Evolutionary conservation across 1,140 invertebrate genomes (phyloP).

Genomic region (Lethrus apterus): DNA sequence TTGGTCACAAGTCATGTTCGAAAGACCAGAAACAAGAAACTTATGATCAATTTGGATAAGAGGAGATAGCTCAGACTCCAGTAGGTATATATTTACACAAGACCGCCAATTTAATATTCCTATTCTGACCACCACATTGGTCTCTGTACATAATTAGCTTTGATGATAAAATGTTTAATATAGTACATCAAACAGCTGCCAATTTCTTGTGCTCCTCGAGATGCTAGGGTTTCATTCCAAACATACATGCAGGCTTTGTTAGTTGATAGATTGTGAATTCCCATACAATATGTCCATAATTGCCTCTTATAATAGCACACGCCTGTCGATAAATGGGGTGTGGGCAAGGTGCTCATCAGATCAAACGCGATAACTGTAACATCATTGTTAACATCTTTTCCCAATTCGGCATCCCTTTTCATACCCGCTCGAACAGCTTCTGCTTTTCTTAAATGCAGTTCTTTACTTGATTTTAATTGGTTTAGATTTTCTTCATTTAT

Average conservation of each 20-base stretch:
- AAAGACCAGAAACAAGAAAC: not conserved
- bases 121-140: too few relatives aligned
- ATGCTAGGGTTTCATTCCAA: conserved; percentile 5
- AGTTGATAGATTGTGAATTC: not conserved
- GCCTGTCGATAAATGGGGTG: conserved; percentile 12
- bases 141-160: too few relatives aligned
- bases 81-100: too few relatives aligned
- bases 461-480: not conserved
- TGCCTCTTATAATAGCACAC: conserved; percentile 16
- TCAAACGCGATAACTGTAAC: conserved; percentile 9
- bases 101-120: too few relatives aligned
- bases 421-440: conserved; percentile 1
- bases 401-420: not conserved
- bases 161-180: not conserved
- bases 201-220: conserved; percentile 5
- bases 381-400: not conserved
- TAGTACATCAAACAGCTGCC: not conserved
- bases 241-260: conserved; percentile 2
- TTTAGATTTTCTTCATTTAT: not conserved
- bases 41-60: not conserved
- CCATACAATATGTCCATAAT: conserved; percentile 4
- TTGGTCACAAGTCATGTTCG: not conserved
- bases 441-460: not conserved
- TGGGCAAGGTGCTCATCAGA: conserved; percentile 10
- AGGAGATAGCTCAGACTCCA: too few relatives aligned